Percentiles rank a stretch among this genome's conserved stretches.
Conservation (phyloP, 2,888 invertebrate species). For the Polylopha cassiicola region DNA sequence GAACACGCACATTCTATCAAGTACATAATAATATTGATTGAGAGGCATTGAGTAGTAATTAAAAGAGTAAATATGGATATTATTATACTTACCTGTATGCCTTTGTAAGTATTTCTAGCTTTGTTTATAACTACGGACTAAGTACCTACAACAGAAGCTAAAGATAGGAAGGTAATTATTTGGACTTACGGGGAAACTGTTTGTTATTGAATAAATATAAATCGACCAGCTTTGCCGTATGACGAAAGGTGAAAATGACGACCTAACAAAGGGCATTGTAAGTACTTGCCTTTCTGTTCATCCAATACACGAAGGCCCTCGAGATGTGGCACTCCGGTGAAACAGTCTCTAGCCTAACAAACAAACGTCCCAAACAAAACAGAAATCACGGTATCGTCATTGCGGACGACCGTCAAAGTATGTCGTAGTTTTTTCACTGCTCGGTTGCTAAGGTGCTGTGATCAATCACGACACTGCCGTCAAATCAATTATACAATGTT, state of each 20-base stretch:
- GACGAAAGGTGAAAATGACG: slow-evolving; percentile 44
- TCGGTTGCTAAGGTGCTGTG: slow-evolving; percentile 55
- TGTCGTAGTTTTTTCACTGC: slow-evolving; percentile 61
- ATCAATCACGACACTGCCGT: slow-evolving; percentile 47
- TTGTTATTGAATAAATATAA: slow-evolving; percentile 34
- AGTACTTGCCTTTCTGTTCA: slow-evolving; percentile 73
- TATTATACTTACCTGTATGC: too few relatives aligned
- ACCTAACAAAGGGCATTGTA: slow-evolving; percentile 50
- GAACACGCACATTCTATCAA: slow-evolving; percentile 18
- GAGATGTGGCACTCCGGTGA: slow-evolving; percentile 55
- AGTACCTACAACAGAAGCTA: too few relatives aligned
- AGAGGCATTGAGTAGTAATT: slow-evolving; percentile 11
- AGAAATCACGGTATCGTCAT: slow-evolving; percentile 60
- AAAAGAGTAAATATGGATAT: slow-evolving; percentile 1
- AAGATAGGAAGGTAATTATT: neutral
- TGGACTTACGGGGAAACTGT: neutral
- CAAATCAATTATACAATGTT: slow-evolving; percentile 28
- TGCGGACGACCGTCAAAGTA: slow-evolving; percentile 55
- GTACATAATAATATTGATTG: slow-evolving; percentile 19
- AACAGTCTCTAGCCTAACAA: slow-evolving; percentile 43
- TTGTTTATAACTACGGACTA: too few relatives aligned
- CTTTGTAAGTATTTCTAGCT: too few relatives aligned
- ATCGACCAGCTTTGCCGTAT: slow-evolving; percentile 37
- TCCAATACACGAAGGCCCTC: slow-evolving; percentile 69
- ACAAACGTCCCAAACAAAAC: slow-evolving; percentile 41